Evolutionary conservation across 2,888 invertebrate genomes (phyloP).

Genomic region (Tetropium fuscum): DNA sequence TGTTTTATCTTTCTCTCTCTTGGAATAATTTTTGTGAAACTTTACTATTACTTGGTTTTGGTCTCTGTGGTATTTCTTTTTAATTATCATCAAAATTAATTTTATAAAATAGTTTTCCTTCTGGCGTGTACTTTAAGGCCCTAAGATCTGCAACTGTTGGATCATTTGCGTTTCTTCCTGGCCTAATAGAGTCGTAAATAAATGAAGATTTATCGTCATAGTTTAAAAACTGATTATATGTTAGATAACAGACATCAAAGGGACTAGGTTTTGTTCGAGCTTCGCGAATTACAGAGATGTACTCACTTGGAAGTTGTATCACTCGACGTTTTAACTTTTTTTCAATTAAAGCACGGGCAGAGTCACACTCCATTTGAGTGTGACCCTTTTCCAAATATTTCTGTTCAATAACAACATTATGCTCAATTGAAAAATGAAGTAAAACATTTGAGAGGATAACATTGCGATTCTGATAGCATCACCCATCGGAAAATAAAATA

Average conservation of each 20-base stretch:
- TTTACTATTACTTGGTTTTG: constrained; percentile 16
- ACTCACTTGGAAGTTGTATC: constrained; percentile 14
- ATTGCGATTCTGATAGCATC: neutral
- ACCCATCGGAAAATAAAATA: neutral
- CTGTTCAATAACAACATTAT: neutral
- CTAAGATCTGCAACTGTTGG: constrained; percentile 20
- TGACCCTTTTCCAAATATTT: neutral
- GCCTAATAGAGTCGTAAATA: constrained; percentile 7
- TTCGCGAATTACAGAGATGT: constrained; percentile 14
- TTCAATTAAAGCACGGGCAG: neutral
- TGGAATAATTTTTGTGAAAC: constrained; percentile 17
- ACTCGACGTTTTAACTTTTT: neutral
- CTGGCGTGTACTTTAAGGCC: constrained; percentile 5
- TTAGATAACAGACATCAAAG: neutral
- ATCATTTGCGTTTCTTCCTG: constrained; percentile 19
- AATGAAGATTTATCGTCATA: constrained; percentile 1
- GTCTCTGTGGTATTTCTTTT: constrained; percentile 15
- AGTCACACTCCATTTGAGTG: too few relatives aligned
- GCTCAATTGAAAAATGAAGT: neutral
- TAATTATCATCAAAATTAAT: constrained; percentile 17
- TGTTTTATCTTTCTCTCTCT: constrained; percentile 20
- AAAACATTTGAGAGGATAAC: neutral
- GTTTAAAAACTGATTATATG: neutral
- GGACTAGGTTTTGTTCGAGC: constrained; percentile 9
- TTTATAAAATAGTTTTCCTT: constrained; percentile 14